These are phyloP conservation scores for Nesidiocoris tenuis DNA, from an alignment of 2,888 invertebrate species.

Conservation along the genomic window DNA sequence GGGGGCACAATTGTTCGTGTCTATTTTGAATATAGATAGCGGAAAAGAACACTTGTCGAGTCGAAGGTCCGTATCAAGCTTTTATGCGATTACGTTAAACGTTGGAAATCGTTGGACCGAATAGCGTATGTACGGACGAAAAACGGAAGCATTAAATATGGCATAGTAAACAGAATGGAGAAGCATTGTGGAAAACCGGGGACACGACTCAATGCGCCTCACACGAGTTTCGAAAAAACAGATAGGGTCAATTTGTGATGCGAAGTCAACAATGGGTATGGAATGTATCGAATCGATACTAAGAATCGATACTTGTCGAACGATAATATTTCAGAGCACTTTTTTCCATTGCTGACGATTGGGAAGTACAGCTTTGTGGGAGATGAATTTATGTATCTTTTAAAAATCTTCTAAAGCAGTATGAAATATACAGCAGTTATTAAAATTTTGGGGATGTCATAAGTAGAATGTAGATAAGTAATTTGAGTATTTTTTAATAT, in stretches of 20 bases:
- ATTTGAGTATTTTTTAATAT: too few species aligned
- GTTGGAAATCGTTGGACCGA: slow-evolving; percentile 38
- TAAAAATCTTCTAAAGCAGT: too few species aligned
- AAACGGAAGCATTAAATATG: slow-evolving; percentile 46
- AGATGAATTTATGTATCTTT: too few species aligned
- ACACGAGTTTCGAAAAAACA: slow-evolving; percentile 32
- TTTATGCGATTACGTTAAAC: slow-evolving; percentile 45
- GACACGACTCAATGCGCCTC: slow-evolving; percentile 41
- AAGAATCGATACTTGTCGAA: too few species aligned
- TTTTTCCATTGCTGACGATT: too few species aligned
- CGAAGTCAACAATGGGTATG: neutral
- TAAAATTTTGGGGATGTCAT: too few species aligned
- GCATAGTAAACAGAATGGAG: slow-evolving; percentile 43
- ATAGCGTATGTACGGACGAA: slow-evolving; percentile 7
- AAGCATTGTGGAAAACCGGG: slow-evolving; percentile 40
- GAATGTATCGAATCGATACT: too few species aligned
- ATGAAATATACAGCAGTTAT: too few species aligned
- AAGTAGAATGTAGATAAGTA: too few species aligned
- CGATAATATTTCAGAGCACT: too few species aligned
- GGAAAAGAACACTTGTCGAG: slow-evolving; percentile 43
- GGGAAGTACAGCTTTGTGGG: too few species aligned
- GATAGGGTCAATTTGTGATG: slow-evolving; percentile 42
- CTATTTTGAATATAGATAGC: slow-evolving; percentile 42
- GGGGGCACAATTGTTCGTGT: neutral
- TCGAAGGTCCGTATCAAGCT: slow-evolving; percentile 9